phyloP scores from a whole-genome alignment of 2,888 invertebrate genomes.

The Archips crataeganus region DNA sequence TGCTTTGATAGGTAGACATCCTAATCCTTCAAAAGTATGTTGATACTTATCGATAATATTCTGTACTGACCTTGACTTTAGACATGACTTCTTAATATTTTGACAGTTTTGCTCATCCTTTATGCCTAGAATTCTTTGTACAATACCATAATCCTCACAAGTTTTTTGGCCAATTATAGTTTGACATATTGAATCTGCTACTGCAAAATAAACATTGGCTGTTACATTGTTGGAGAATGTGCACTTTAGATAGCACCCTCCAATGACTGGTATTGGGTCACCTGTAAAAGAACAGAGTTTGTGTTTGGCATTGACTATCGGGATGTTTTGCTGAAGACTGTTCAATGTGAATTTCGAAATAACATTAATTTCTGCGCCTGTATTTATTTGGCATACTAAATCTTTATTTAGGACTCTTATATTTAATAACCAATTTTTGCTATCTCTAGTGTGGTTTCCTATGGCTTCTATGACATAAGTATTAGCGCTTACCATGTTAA shows the following conservation, averaged over 20 bases:
- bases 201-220: conserved; percentile 12
- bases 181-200: conserved; percentile 7
- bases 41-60: conserved; percentile 25
- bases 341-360: neutral
- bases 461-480: conserved; percentile 1
- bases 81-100: neutral
- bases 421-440: neutral
- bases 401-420: neutral
- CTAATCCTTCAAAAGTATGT: conserved; percentile 34
- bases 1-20: conserved; percentile 29
- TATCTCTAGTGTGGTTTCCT: neutral
- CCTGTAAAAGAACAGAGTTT: conserved; percentile 21
- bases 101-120: neutral
- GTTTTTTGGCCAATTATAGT: conserved; percentile 18
- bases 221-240: conserved; percentile 16
- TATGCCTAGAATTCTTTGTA: neutral
- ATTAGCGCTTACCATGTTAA: neutral
- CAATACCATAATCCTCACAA: conserved; percentile 5
- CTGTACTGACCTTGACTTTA: conserved; percentile 9
- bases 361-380: neutral
- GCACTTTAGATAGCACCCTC: conserved; percentile 2
- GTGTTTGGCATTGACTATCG: neutral
- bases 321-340: neutral
- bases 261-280: conserved; percentile 10
- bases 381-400: conserved; percentile 1